phyloP scores from a whole-genome alignment of 1,140 invertebrate genomes.

The Aphidius ervi region DNA sequence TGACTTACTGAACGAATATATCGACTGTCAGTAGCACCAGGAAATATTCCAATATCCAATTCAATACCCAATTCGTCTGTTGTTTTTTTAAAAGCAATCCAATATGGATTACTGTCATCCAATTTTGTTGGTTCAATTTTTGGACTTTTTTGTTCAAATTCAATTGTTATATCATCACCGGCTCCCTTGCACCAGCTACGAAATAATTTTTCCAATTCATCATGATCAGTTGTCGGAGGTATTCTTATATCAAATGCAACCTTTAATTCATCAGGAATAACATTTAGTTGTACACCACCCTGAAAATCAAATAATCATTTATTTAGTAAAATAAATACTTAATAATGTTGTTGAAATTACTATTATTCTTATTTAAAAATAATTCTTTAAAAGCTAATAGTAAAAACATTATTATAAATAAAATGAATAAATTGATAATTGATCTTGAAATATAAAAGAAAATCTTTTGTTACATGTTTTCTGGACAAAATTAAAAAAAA shows the following conservation, averaged over 20 bases:
- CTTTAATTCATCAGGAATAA: constrained; percentile 76
- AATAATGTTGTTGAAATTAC: too few relatives aligned
- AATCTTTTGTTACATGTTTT: too few relatives aligned
- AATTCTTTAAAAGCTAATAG: too few relatives aligned
- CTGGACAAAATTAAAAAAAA: too few relatives aligned
- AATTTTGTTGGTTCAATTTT: constrained; percentile 64
- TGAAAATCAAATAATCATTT: constrained; percentile 36
- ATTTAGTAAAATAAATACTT: too few relatives aligned
- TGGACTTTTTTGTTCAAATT: constrained; percentile 69
- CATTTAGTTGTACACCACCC: constrained; percentile 91
- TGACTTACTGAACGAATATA: constrained; percentile 60
- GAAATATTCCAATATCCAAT: constrained; percentile 68
- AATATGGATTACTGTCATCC: constrained; percentile 71
- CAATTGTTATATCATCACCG: constrained; percentile 70
- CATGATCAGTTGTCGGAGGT: constrained; percentile 65
- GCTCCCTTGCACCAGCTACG: constrained; percentile 77
- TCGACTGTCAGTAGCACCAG: constrained; percentile 75
- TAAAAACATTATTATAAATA: too few relatives aligned
- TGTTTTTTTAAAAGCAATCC: constrained; percentile 70
- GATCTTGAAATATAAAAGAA: too few relatives aligned
- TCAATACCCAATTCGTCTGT: constrained; percentile 56
- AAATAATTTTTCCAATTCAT: constrained; percentile 70
- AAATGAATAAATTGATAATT: too few relatives aligned
- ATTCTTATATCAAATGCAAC: constrained; percentile 80
- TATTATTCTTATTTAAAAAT: too few relatives aligned